Conservation (phyloP, 2,113 vertebrate species). For the Puffinus mauretanicus region DNA sequence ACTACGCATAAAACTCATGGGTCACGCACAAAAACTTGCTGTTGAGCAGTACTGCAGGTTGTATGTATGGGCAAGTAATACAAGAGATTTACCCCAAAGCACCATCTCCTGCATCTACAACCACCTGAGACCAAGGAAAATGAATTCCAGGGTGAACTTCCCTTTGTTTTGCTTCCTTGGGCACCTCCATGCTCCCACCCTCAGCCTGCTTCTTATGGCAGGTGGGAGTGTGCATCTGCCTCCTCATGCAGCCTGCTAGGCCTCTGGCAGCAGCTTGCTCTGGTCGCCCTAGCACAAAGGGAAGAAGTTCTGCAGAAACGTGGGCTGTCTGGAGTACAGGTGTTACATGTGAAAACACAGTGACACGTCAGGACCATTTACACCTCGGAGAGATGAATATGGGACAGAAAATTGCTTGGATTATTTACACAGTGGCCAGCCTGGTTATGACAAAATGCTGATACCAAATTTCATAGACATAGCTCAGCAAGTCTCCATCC, state of each 20-base stretch:
- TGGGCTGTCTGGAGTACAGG: fast-evolving
- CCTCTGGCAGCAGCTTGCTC: background rate
- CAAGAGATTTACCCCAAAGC: background rate
- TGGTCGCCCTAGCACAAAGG: background rate
- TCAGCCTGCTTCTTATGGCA: background rate
- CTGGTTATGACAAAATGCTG: background rate
- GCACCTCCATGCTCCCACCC: background rate
- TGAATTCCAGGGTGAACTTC: background rate
- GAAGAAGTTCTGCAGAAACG: background rate
- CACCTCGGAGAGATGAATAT: background rate
- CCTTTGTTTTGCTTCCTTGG: background rate
- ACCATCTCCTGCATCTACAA: background rate
- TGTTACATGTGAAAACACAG: background rate
- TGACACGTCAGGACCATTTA: fast-evolving
- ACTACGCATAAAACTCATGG: fast-evolving
- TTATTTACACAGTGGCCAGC: background rate
- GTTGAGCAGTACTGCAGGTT: background rate
- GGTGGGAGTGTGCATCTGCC: background rate
- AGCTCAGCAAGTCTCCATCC: background rate
- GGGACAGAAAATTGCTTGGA: background rate
- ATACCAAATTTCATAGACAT: background rate
- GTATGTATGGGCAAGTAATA: background rate
- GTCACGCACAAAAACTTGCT: background rate
- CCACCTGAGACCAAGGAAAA: background rate
- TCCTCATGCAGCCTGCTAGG: background rate